phyloP scores from a whole-genome alignment of 2,888 invertebrate genomes.

The Oscheius sp. region DNA sequence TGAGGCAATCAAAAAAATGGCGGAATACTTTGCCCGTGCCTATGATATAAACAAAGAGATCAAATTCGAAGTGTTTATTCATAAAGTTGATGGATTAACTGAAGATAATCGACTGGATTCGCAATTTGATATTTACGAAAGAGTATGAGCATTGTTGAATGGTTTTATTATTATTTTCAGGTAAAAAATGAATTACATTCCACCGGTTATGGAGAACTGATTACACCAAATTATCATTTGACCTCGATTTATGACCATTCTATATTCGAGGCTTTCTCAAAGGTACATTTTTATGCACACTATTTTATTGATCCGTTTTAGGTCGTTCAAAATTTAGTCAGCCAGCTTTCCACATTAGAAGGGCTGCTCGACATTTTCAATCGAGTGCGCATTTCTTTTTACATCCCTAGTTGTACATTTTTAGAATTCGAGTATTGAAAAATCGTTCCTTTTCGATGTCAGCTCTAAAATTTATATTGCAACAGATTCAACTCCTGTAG shows the following conservation, averaged over 20 bases:
- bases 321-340: slow-evolving; percentile 98
- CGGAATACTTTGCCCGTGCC: slow-evolving; percentile 90
- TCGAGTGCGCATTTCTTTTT: slow-evolving; percentile 79
- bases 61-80: slow-evolving; percentile 91
- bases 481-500: slow-evolving; percentile 98
- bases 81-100: slow-evolving; percentile 84
- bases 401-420: slow-evolving; percentile 61
- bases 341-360: slow-evolving; percentile 94
- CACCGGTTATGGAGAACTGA: slow-evolving; percentile 78
- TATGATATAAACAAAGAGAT: slow-evolving; percentile 94
- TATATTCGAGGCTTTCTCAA: slow-evolving; percentile 89
- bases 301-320: slow-evolving; percentile 81
- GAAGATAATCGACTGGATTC: slow-evolving; percentile 99
- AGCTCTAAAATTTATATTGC: slow-evolving; percentile 95
- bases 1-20: slow-evolving; percentile 91
- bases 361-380: slow-evolving; percentile 96
- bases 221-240: slow-evolving; percentile 79
- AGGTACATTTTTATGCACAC: slow-evolving; percentile 35
- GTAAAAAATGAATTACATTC: slow-evolving; percentile 82
- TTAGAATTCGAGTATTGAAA: slow-evolving; percentile 98
- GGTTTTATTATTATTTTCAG: slow-evolving; percentile 36
- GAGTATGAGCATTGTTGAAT: slow-evolving; percentile 82
- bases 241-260: slow-evolving; percentile 99
- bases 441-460: slow-evolving; percentile 98
- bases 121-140: slow-evolving; percentile 95